Base-by-base conservation (phyloP, 2,113 vertebrate species). In the Falco punctatus region DNA sequence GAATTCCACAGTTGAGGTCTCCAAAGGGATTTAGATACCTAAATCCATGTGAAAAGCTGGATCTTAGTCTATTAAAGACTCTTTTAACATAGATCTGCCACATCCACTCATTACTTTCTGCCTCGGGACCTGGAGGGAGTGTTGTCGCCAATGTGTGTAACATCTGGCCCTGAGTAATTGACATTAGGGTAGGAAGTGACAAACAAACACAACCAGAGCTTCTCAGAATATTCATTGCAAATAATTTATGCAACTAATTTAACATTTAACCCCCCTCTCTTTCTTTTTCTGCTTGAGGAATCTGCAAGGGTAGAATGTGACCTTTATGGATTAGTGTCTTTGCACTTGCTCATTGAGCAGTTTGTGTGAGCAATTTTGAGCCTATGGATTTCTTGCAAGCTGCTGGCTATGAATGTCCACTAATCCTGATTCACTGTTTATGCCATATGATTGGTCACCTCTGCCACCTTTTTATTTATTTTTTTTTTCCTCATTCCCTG, bases 141-240 rank as follows among this genome's bases (percentile, higher is more conserved):
- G 22, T 93, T 95, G 81, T 69, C 88, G 71, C 88, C 90, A 77
- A 81, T 86, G 82, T 84, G n/a, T 90, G 51, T 94, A 93, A 95
- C 72, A 95, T 96, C 86, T 94, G 94, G 80, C 69, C 90, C 59
- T 92, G 86, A 95, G 66, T 91, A 97, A 97, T 85, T 91, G 90
- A 92, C 80, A 92, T 86, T 92, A 94, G 74, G 46, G 75, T 93
- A 74, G 64, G 72, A 94, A 96, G 88, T 92, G 88, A 93, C 95
- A 94, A 90, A 92, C 62, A 93, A 49, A 92, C 67, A 93, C 38
- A 93, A 59, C 54, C 42, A 74, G 38, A 67, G 51, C 72, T 86
- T 86, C 55, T 84, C 5, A 1, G 82, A 90, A 90, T 92, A 93
- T 96, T 96, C 86, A 96, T 84, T 8, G 67, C 55, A 96, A 86